Conservation (phyloP, 2,113 vertebrate genomes). For the Salvelinus sp. region DNA sequence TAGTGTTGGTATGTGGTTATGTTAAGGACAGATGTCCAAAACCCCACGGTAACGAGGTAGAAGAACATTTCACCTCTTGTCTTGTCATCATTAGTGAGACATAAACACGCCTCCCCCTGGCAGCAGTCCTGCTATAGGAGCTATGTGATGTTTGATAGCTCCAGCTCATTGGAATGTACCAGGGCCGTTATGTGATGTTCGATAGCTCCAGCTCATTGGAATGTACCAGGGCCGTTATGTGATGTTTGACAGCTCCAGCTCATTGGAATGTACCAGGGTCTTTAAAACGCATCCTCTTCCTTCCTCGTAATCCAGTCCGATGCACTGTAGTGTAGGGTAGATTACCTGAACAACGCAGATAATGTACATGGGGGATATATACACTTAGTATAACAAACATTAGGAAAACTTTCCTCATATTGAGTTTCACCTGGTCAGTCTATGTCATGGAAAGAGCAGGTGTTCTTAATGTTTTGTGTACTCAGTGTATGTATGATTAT, state of each 20-base stretch:
- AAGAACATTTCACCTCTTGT: background rate
- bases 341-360: background rate
- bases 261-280: conserved; percentile 36
- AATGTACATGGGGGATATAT: background rate
- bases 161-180: conserved; percentile 36
- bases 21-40: background rate
- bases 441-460: no score
- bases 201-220: conserved; percentile 10
- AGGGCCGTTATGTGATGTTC: conserved; percentile 9
- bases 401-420: no score
- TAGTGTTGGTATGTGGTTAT: conserved; percentile 5
- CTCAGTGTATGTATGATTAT: background rate
- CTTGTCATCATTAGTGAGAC: conserved; percentile 16
- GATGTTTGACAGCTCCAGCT: background rate
- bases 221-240: conserved; percentile 26
- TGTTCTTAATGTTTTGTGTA: no score
- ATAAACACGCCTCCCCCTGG: background rate
- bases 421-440: no score
- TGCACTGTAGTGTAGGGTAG: background rate
- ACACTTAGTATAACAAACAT: no score
- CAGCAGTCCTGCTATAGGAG: conserved; percentile 10
- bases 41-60: background rate
- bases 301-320: conserved; percentile 6
- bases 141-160: conserved; percentile 9
- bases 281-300: conserved; percentile 28